These are phyloP conservation scores for Dermolepida albohirtum DNA, from an alignment of 2,888 invertebrate species.

Conservation along the genomic window DNA sequence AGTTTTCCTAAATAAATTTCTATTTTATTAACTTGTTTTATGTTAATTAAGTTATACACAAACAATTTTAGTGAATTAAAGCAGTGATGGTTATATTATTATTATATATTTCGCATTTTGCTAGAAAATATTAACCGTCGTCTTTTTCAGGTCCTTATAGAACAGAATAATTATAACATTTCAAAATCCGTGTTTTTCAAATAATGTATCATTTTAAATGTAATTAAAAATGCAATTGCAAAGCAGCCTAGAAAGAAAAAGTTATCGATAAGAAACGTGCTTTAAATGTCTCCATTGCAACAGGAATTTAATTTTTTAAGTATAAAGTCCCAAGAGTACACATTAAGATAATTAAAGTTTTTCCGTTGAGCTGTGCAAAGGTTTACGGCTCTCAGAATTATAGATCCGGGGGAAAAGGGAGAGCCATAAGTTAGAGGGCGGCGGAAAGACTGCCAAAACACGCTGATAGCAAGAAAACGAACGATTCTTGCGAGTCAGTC, in stretches of 20 bases:
- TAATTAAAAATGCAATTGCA: background rate
- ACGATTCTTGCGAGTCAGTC: slow-evolving; percentile 39
- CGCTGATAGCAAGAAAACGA: slow-evolving; percentile 46
- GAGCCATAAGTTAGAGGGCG: slow-evolving; percentile 52
- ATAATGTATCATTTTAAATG: too few relatives aligned
- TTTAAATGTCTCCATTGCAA: background rate
- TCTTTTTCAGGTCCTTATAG: too few relatives aligned
- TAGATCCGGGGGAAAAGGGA: slow-evolving; percentile 51
- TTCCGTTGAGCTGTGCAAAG: slow-evolving; percentile 51
- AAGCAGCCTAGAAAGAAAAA: background rate
- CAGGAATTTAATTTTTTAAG: slow-evolving; percentile 26
- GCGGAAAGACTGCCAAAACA: slow-evolving; percentile 49
- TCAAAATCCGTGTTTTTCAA: too few relatives aligned
- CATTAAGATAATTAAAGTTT: slow-evolving; percentile 51
- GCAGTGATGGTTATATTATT: too few relatives aligned
- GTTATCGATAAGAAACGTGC: slow-evolving; percentile 18
- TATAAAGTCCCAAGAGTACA: slow-evolving; percentile 18
- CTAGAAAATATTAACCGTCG: too few relatives aligned
- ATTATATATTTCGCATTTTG: too few relatives aligned
- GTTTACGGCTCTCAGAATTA: slow-evolving; percentile 53
- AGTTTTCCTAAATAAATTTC: too few relatives aligned
- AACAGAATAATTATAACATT: too few relatives aligned
- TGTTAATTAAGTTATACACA: too few relatives aligned
- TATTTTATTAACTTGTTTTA: too few relatives aligned
- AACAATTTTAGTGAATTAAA: too few relatives aligned